These are phyloP conservation scores for Peromyscus melanophrys DNA, from an alignment of 2,797 vertebrate genomes.

Conservation along the genomic window DNA sequence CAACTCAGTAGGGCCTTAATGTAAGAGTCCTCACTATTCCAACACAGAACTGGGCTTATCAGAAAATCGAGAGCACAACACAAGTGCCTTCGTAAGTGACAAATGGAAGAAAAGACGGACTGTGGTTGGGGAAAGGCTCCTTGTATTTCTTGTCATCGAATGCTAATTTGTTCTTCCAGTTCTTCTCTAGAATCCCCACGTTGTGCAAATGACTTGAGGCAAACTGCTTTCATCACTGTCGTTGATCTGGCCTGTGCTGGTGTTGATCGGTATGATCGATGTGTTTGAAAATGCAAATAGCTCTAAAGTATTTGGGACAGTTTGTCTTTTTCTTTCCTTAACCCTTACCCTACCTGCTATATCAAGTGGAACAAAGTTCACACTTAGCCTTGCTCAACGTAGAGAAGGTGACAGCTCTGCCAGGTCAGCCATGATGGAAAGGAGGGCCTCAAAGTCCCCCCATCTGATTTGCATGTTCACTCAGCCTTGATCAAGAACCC, in stretches of 20 bases:
- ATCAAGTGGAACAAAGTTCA: not conserved
- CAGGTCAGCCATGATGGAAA: too few species aligned
- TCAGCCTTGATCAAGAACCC: not conserved
- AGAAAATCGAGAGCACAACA: not conserved
- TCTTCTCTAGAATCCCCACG: not conserved
- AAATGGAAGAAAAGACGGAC: not conserved
- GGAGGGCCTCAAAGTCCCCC: fast-evolving
- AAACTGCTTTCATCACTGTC: not conserved
- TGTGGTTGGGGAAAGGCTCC: not conserved
- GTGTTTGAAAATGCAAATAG: not conserved
- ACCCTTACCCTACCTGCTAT: too few species aligned
- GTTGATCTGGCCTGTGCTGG: not conserved
- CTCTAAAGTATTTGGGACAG: fast-evolving
- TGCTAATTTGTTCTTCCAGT: not conserved
- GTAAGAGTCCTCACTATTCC: not conserved
- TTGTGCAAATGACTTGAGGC: not conserved
- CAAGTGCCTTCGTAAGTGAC: not conserved
- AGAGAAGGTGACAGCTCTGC: not conserved
- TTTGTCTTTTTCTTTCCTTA: not conserved
- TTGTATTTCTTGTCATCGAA: not conserved
- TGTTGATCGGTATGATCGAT: fast-evolving
- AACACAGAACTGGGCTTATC: not conserved
- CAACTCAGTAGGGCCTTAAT: not conserved
- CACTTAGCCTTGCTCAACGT: not conserved
- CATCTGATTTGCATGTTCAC: fast-evolving